Conservation (phyloP, 1,140 invertebrate species). For the Aphaenogaster ashmeadi region DNA sequence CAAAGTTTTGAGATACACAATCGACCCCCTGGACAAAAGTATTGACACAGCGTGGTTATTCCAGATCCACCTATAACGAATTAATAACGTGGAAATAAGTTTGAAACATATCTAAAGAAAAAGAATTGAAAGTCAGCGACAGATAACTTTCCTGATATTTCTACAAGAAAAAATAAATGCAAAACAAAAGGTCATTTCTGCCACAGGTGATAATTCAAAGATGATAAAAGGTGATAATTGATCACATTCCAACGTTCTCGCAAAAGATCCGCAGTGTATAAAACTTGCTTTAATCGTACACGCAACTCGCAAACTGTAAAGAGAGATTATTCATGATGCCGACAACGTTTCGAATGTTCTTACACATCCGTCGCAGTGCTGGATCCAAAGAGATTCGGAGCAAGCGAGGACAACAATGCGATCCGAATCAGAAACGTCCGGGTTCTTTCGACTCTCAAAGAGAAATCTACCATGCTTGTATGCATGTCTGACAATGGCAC, state of each 20-base stretch:
- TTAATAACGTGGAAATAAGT: neutral
- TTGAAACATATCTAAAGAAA: neutral
- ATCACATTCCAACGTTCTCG: neutral
- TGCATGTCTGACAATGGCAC: conserved; percentile 50
- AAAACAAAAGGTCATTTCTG: neutral
- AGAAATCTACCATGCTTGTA: conserved; percentile 36
- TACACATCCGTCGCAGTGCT: neutral
- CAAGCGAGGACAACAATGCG: conserved; percentile 45
- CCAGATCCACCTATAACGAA: neutral
- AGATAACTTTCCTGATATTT: neutral
- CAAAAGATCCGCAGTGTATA: neutral
- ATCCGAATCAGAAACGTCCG: conserved; percentile 30
- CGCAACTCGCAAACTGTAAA: conserved; percentile 1
- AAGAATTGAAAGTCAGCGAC: neutral
- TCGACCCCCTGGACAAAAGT: too few relatives aligned
- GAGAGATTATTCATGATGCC: neutral
- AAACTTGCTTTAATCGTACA: neutral
- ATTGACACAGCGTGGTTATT: too few relatives aligned
- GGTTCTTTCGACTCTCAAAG: conserved; percentile 51
- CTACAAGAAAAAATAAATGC: neutral
- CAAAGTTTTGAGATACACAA: too few relatives aligned
- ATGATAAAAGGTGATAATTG: neutral
- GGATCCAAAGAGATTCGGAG: conserved; percentile 4
- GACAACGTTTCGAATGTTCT: conserved; percentile 37
- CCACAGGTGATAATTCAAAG: too few relatives aligned